Evolutionary conservation across 2,888 invertebrate species (phyloP), one percentile per base, ranked within the genome.

Genomic region (Rhodophaea formosa): DNA sequence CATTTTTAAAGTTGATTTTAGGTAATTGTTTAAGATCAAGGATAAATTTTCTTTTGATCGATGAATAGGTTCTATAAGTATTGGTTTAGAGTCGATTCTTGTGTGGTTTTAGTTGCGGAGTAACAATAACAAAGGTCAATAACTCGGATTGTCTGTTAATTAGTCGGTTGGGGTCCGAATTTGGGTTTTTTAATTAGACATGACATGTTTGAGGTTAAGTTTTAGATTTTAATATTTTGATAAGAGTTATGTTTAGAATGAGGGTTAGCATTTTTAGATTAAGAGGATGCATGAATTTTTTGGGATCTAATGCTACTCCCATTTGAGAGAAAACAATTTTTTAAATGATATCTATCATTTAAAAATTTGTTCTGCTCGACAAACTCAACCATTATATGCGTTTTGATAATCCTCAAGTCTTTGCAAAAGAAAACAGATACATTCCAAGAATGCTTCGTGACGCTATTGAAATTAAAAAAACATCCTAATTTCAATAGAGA

Each of bases 111-210:
- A 62, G 63, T 69, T 74, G 80, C 79, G 61, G 72, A 30, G 72
- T 74, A 60, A 67, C 69, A 72, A 71, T 72, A 63, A 65, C 62
- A 77, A 82, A 88, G 88, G 88, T 89, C 87, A 88, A 86, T 86
- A 86, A 80, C 86, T 79, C 75, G 75, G 78, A 83, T 51, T 35
- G 51, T 51, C 51, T 51, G 51, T 51, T 51, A 51, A 51, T 51
- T 51, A 51, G 51, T 35, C 14, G 35, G 51, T 30, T 49, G 51
- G 51, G 51, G 35, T 51, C 39, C 81, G 79, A 88, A 86, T 87
- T 88, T 77, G 81, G 84, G 78, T 82, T 82, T 68, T 82, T 85
- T 87, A 86, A 88, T 87, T 86, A 79, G 80, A 35, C 35, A 35
- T 14, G 32, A 45, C 17, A 45, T 45, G 46, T 46, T 46, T 6